phyloP scores from a whole-genome alignment of 1,140 invertebrate species.

The Ceratosolen solmsi region DNA sequence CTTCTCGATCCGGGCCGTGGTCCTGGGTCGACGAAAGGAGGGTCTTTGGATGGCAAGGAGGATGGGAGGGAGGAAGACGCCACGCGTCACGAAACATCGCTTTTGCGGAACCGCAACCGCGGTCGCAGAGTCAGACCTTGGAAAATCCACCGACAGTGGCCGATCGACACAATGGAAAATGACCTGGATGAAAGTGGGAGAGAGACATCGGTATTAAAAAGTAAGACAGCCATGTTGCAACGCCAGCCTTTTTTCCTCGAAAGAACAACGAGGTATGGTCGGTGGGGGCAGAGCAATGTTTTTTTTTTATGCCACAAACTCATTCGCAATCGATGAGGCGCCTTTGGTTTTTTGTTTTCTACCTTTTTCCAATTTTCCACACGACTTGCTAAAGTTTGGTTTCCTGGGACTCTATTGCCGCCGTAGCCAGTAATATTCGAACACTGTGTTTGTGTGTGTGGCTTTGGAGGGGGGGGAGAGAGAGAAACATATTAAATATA shows the following conservation, averaged over 20 bases:
- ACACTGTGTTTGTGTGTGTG: too few relatives aligned
- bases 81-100: constrained; percentile 57
- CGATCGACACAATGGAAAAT: constrained; percentile 45
- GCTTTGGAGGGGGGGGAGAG: too few relatives aligned
- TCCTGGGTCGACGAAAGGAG: not conserved
- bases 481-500: too few relatives aligned
- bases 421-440: too few relatives aligned
- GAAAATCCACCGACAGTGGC: constrained; percentile 53
- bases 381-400: too few relatives aligned
- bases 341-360: too few relatives aligned
- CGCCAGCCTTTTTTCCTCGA: not conserved
- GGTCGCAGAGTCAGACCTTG: constrained; percentile 53
- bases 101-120: not conserved
- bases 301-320: not conserved
- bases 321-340: not conserved
- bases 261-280: not conserved
- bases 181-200: constrained; percentile 26
- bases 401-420: too few relatives aligned
- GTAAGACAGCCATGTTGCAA: not conserved
- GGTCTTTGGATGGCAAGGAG: too few relatives aligned
- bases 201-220: not conserved
- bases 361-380: too few relatives aligned
- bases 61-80: too few relatives aligned
- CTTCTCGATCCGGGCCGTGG: constrained; percentile 52
- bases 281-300: too few relatives aligned